phyloP scores from a whole-genome alignment of 2,888 invertebrate species.

The Mylabris sibirica region DNA sequence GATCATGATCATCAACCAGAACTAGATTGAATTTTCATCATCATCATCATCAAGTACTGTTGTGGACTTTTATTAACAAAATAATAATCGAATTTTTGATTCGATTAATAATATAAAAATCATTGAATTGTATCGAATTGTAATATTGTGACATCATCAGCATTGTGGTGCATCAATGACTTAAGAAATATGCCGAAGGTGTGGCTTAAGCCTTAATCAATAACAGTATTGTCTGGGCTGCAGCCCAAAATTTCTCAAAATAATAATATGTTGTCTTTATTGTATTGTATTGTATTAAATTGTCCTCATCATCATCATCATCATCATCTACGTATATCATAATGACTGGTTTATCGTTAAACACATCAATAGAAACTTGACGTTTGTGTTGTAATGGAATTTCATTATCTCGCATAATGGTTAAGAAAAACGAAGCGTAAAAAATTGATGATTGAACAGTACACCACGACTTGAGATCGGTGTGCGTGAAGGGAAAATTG shows the following conservation, averaged over 20 bases:
- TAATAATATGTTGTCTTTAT: neutral
- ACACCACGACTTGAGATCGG: slow-evolving; percentile 26
- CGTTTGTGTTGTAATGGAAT: slow-evolving; percentile 21
- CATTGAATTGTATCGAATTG: slow-evolving; percentile 1
- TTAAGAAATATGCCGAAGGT: slow-evolving; percentile 1
- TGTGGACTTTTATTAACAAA: neutral
- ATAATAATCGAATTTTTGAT: neutral
- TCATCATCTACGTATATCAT: neutral
- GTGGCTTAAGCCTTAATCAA: slow-evolving; percentile 2
- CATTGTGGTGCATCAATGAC: neutral
- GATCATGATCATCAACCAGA: slow-evolving; percentile 43
- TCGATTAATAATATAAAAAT: neutral
- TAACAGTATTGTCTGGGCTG: neutral
- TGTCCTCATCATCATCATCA: neutral
- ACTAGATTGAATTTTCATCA: slow-evolving; percentile 24
- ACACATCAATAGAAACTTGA: neutral
- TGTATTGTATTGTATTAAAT: neutral
- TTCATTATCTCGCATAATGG: slow-evolving; percentile 30
- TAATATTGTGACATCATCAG: neutral
- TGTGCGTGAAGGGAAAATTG: slow-evolving; percentile 34
- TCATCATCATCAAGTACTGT: neutral
- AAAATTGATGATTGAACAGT: slow-evolving; percentile 34
- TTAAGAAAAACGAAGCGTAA: slow-evolving; percentile 31
- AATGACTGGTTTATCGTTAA: neutral
- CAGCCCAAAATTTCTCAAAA: neutral